Conservation (phyloP, 2,113 vertebrate genomes). For the Salvator merianae region DNA sequence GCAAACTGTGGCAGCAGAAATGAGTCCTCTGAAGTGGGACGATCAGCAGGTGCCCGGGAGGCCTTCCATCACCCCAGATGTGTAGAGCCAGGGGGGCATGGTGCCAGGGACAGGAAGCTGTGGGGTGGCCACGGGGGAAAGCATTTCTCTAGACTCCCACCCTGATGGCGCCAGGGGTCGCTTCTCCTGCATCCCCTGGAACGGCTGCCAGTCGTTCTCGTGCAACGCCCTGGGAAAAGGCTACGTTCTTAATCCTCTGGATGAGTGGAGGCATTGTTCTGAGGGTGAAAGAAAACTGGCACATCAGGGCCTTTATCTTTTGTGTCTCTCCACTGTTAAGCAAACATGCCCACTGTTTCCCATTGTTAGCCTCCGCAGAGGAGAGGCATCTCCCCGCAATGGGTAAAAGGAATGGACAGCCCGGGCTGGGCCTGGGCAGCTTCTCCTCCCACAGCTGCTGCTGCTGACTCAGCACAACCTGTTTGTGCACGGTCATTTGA, state of each 20-base stretch:
- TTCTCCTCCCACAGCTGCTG: constrained; percentile 7
- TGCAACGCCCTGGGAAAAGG: constrained; percentile 59
- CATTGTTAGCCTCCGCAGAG: constrained; percentile 44
- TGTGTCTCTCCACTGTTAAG: constrained; percentile 52
- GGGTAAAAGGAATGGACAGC: constrained; percentile 65
- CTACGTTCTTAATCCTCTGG: constrained; percentile 61
- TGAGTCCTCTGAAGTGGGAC: no score
- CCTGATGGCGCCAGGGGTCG: background rate
- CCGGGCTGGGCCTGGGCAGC: constrained; percentile 16
- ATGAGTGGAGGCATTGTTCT: constrained; percentile 50
- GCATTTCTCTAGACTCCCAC: background rate
- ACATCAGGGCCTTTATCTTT: constrained; percentile 66
- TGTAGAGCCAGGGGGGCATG: background rate
- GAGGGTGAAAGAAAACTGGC: constrained; percentile 67
- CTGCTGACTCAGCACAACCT: constrained; percentile 66
- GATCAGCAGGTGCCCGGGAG: no score
- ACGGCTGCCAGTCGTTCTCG: constrained; percentile 34
- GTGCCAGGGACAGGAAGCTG: background rate
- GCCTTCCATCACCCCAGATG: background rate
- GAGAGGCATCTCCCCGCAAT: constrained; percentile 58
- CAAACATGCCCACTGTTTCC: constrained; percentile 69
- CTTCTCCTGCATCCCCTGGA: background rate
- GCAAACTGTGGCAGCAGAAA: background rate
- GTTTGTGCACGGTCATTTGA: constrained; percentile 50
- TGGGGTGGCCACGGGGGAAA: background rate